Evolutionary conservation across 2,797 vertebrate genomes (phyloP).

Genomic region (Sebastes reedi): DNA sequence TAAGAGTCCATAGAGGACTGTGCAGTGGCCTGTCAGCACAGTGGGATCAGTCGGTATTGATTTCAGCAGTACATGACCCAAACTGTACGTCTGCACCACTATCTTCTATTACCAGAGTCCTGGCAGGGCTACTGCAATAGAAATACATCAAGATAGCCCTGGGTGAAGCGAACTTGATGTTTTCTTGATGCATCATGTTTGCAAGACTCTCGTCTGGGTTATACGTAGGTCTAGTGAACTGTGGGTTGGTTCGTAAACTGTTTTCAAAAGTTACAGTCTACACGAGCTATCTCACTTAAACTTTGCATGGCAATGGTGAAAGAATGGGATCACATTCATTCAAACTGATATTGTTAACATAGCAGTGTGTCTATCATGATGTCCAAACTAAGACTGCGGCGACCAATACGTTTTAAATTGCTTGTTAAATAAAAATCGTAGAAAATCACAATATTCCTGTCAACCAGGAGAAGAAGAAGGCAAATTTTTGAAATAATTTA

Average conservation of each 20-base stretch:
- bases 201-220: background rate
- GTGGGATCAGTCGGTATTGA: constrained; percentile 70
- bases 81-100: constrained; percentile 33
- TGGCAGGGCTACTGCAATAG: background rate
- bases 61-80: constrained; percentile 38
- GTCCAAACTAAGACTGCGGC: background rate
- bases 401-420: background rate
- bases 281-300: background rate
- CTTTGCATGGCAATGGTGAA: background rate
- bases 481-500: background rate
- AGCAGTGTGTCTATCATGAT: background rate
- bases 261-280: background rate
- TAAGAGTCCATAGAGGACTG: constrained; percentile 59
- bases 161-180: background rate
- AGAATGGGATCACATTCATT: background rate
- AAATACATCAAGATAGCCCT: background rate
- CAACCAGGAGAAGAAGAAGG: background rate
- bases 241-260: background rate
- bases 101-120: constrained; percentile 27
- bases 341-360: background rate
- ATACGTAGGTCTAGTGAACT: background rate
- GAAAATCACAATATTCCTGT: background rate
- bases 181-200: background rate
- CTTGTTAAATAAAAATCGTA: background rate
- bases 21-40: constrained; percentile 72